Percentiles rank a stretch among this genome's conserved stretches.
Conservation (phyloP, 2,113 vertebrate genomes). For the Neodon shergylaensis region DNA sequence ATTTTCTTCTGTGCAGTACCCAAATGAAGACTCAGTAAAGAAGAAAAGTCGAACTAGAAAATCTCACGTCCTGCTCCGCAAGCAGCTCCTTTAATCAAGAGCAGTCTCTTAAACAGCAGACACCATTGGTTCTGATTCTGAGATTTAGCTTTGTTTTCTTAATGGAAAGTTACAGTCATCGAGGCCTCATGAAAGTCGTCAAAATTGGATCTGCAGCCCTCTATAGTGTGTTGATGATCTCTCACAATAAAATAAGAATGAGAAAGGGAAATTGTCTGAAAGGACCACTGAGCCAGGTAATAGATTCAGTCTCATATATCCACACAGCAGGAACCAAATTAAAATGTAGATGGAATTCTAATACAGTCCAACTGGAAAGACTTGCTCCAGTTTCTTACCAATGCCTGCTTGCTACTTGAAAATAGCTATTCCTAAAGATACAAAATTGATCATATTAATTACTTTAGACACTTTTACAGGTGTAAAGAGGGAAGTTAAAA, state of each 20-base stretch:
- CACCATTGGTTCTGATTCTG: conserved; percentile 65
- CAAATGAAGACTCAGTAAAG: conserved; percentile 60
- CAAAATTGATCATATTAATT: conserved; percentile 71
- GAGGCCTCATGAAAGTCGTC: conserved; percentile 70
- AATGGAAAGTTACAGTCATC: conserved; percentile 64
- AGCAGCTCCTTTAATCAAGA: conserved; percentile 59
- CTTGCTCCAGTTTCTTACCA: conserved; percentile 63
- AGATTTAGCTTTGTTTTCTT: neutral
- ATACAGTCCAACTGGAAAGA: conserved; percentile 78
- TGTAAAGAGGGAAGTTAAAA: conserved; percentile 60
- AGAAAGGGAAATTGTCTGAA: conserved; percentile 82
- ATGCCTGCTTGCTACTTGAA: conserved; percentile 58
- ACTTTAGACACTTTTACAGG: conserved; percentile 29
- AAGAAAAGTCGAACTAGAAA: conserved; percentile 44
- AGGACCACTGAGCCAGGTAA: conserved; percentile 84
- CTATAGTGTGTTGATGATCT: conserved; percentile 71
- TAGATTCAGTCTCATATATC: conserved; percentile 81
- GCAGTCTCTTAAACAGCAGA: conserved; percentile 57
- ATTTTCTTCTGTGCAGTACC: conserved; percentile 46
- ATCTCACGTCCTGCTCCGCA: conserved; percentile 35
- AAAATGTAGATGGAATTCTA: conserved; percentile 84
- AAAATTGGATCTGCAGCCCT: conserved; percentile 80
- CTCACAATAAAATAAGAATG: conserved; percentile 84
- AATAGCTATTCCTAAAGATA: conserved; percentile 62
- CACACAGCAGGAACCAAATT: conserved; percentile 82